Evolutionary conservation across 2,113 vertebrate species (phyloP), one percentile per base, ranked within the genome.

Genomic region (Eclectus roratus): DNA sequence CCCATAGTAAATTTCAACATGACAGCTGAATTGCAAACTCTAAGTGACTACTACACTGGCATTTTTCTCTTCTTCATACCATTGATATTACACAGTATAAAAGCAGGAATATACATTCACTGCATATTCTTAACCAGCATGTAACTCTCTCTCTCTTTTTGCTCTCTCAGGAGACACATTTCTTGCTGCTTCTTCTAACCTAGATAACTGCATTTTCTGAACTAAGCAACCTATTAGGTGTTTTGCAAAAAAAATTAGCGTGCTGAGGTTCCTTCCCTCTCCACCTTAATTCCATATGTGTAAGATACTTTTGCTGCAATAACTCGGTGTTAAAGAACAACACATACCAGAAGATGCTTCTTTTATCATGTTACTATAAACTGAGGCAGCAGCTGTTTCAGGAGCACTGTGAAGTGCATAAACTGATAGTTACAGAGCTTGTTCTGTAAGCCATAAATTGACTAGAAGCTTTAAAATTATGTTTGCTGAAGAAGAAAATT

Each of bases 21-120:
- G 71, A 85, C 85, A 94, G 74, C 69, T 81, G 97, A 94, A 89
- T 94, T 86, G 56, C 61, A 95, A 93, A 96, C 70, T 95, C 73
- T 95, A 85, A 94, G 88, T 93, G 70, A 93, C 64, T 97, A 92
- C 28, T 97, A 92, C 24, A 53, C 64, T 33, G 41, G 29, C 60
- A 88, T 82, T 71, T 56, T 95, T 92, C 60, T 76, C 66, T 74
- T 90, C 68, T 29, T 82, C 46, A 78, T 69, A 23, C 55, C 58
- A 49, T 81, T 66, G 41, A 31, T 91, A 58, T 61, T 87, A 91
- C 91, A 76, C 58, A 84, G 70, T 78, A 50, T 76, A 80, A 83
- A 97, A 91, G 39, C n/a, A 41, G 33, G 73, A 52, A 46, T n/a
- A 27, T 50, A 77, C 37, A 61, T 91, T 88, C 64, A 43, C 41